A percentile compares a stretch with the other conserved stretches of the same genome.
Conservation (phyloP, 2,888 invertebrate genomes). For the Pocota personata region DNA sequence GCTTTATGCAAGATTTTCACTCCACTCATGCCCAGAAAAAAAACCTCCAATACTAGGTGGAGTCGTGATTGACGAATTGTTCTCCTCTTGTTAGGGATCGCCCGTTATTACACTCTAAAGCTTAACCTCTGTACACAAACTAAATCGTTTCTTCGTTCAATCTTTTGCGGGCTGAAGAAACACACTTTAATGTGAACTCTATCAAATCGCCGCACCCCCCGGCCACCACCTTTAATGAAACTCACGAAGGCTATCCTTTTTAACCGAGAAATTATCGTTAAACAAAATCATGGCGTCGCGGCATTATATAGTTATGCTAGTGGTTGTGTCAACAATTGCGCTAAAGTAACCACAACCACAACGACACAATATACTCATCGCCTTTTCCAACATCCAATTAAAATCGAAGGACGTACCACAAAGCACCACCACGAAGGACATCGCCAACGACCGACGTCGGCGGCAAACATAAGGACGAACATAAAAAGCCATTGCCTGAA, state of each 20-base stretch:
- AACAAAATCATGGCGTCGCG: constrained; percentile 23
- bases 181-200: background rate
- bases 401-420: constrained; percentile 64
- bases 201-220: background rate
- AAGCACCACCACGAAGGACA: constrained; percentile 45
- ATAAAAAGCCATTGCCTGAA: constrained; percentile 56
- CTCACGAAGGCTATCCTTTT: constrained; percentile 14
- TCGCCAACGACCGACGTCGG: constrained; percentile 28
- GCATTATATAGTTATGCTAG: background rate
- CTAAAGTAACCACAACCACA: constrained; percentile 57
- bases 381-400: constrained; percentile 59
- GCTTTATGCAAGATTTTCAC: no score
- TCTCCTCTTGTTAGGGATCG: no score
- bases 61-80: no score
- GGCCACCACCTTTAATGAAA: constrained; percentile 10
- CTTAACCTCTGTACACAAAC: no score
- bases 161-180: background rate
- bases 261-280: constrained; percentile 5
- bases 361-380: constrained; percentile 61
- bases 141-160: no score
- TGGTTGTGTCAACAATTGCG: constrained; percentile 28
- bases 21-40: no score
- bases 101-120: no score
- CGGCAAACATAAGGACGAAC: constrained; percentile 39
- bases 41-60: no score